phyloP scores from a whole-genome alignment of 2,113 vertebrate species.

The Tenebrosternarchus preto region DNA sequence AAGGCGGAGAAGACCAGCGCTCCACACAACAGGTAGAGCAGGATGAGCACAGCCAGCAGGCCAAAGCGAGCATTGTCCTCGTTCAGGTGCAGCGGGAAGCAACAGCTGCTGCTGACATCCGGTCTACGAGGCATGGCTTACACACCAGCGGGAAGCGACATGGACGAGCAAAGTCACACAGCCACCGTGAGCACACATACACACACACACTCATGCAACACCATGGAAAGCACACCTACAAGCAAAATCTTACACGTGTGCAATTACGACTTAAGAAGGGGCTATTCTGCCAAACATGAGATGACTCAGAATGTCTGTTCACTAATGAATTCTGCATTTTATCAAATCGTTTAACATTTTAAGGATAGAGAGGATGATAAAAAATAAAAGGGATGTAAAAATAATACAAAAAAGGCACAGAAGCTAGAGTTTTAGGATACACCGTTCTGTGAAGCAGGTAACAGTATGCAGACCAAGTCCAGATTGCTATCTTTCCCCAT shows the following conservation, averaged over 20 bases:
- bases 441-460: slow-evolving; percentile 38
- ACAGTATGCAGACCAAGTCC: slow-evolving; percentile 43
- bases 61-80: slow-evolving; percentile 80
- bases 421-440: slow-evolving; percentile 35
- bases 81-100: slow-evolving; percentile 69
- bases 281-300: no score
- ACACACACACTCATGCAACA: slow-evolving; percentile 7
- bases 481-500: slow-evolving; percentile 46
- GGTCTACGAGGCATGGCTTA: slow-evolving; percentile 72
- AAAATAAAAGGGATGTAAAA: slow-evolving; percentile 33
- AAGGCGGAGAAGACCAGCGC: slow-evolving; percentile 78
- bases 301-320: slow-evolving; percentile 4
- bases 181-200: slow-evolving; percentile 54
- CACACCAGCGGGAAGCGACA: slow-evolving; percentile 49
- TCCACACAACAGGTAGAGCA: slow-evolving; percentile 76
- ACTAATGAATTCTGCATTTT: slow-evolving; percentile 2
- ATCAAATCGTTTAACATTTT: not conserved
- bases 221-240: not conserved
- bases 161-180: slow-evolving; percentile 59
- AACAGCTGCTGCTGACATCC: slow-evolving; percentile 65
- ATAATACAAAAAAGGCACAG: slow-evolving; percentile 21
- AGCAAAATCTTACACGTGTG: slow-evolving; percentile 21
- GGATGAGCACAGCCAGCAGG: slow-evolving; percentile 75
- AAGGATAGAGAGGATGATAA: not conserved
- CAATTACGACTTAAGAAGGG: no score